Base-by-base conservation (phyloP, 2,888 invertebrate genomes). In the Nineta flava region DNA sequence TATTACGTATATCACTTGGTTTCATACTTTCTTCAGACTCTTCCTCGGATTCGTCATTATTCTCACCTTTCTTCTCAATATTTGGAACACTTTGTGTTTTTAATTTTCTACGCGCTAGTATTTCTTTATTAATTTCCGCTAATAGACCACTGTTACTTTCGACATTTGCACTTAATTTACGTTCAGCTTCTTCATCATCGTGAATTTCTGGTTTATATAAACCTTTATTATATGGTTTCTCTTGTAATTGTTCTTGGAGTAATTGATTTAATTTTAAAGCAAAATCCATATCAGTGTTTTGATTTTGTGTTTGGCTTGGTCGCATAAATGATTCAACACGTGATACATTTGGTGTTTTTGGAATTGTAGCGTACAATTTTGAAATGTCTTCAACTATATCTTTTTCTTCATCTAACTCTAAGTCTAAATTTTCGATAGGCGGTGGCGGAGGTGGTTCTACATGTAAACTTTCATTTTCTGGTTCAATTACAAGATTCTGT, bases 321-420 rank as follows among this genome's bases (percentile, higher is more conserved):
- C 17, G 17, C 17, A 47, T n/a, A 35, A 47, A 35, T 7, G 47
- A 47, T 47, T 35, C 47, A 9, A 16, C 17, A 7, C 47, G 15
- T 9, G 47, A 47, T 16, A 47, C 35, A 17, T 47, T 47, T 13
- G 47, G 47, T 34, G 47, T 47, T 35, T 47, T 47, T 12, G 47
- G 47, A 9, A 15, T 16, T 31, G 26, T 21, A 2, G 5, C n/a
- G 4, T 15, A 45, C 10, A 10, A n/a, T 26, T 31, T 12, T 12
- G 21, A n/a, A 17, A 34, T 47, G 9, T 34, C 35, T 47, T 47
- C 35, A 15, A 32, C 38, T 16, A 15, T 9, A 47, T 47, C 35
- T 9, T 47, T 13, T 47, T 13, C 4, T 35, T 47, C 47, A 35
- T 35, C 47, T 17, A 45, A 3, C 3, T 45, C 45, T 45, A 26